A percentile compares a stretch with the other conserved stretches of the same genome.
Conservation (phyloP, 2,797 vertebrate species). For the Alouatta caraya region DNA sequence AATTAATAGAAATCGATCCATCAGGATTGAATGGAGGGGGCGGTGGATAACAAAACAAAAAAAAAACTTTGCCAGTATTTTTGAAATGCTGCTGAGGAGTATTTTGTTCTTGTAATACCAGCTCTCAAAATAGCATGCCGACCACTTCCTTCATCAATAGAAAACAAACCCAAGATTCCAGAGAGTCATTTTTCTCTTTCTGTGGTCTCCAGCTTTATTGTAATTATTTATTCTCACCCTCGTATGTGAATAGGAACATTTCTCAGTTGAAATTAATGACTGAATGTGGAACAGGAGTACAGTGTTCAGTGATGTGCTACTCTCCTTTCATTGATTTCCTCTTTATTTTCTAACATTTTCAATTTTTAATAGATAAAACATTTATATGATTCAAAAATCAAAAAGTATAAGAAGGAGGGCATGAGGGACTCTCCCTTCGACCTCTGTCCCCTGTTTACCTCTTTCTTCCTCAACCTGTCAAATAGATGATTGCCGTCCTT, state of each 20-base stretch:
- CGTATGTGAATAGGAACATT: not conserved
- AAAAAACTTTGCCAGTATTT: constrained; percentile 23
- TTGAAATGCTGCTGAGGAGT: not conserved
- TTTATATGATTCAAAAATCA: not conserved
- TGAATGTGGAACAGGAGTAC: not conserved
- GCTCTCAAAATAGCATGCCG: constrained; percentile 52
- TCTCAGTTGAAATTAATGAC: constrained; percentile 15
- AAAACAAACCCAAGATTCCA: not conserved
- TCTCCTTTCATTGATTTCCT: not conserved
- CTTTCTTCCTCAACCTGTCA: not conserved
- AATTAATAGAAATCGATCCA: not conserved
- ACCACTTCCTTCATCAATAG: not conserved
- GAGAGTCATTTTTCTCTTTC: not conserved
- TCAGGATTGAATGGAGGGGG: not conserved
- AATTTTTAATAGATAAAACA: not conserved
- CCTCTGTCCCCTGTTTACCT: not conserved
- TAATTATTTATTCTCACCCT: constrained; percentile 11
- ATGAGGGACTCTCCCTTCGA: not conserved
- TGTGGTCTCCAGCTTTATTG: not conserved
- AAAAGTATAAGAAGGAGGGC: not conserved
- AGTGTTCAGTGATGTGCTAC: not conserved
- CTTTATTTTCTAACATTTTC: not conserved
- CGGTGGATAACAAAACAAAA: not conserved
- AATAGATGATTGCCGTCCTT: rapidly evolving
- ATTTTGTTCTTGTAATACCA: not conserved